A percentile compares a stretch with the other conserved stretches of the same genome.
Evolutionary conservation across 1,140 invertebrate genomes (phyloP).

Genomic region (Centruroides sculpturatus): DNA sequence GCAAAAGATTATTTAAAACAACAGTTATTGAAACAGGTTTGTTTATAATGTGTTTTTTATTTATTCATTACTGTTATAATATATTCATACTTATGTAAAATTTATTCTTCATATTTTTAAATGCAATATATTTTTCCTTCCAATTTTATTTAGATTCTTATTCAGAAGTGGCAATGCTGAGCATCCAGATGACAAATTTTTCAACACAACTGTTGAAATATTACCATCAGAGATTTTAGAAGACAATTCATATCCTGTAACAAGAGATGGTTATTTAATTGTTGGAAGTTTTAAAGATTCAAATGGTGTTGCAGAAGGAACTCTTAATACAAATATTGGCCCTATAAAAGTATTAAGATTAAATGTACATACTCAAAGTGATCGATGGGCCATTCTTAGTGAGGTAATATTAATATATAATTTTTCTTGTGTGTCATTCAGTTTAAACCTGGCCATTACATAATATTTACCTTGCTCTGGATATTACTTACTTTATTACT

Average conservation of each 20-base stretch:
- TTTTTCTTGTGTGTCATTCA: too few species aligned
- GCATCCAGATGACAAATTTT: slow-evolving; percentile 78
- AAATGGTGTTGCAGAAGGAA: slow-evolving; percentile 58
- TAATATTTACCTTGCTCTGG: too few species aligned
- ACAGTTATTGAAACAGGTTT: too few species aligned
- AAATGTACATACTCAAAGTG: slow-evolving; percentile 59
- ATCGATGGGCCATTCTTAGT: slow-evolving; percentile 79
- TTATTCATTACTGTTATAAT: too few species aligned
- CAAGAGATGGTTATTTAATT: slow-evolving; percentile 51
- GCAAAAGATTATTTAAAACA: too few species aligned
- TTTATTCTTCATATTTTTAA: neutral
- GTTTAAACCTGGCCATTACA: too few species aligned
- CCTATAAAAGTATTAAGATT: slow-evolving; percentile 54
- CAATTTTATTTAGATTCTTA: slow-evolving; percentile 46
- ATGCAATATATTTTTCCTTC: neutral
- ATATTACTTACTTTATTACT: too few species aligned
- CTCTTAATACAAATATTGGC: slow-evolving; percentile 46
- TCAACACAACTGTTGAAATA: slow-evolving; percentile 76
- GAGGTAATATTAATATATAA: slow-evolving; percentile 43
- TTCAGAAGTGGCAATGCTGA: slow-evolving; percentile 85
- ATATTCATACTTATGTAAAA: too few species aligned
- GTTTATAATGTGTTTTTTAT: too few species aligned
- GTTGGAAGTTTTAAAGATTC: slow-evolving; percentile 52
- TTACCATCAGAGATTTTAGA: slow-evolving; percentile 34
- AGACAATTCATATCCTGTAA: slow-evolving; percentile 32